These are phyloP conservation scores for Muscicapa striata DNA, from an alignment of 2,797 vertebrate species.

Conservation along the genomic window DNA sequence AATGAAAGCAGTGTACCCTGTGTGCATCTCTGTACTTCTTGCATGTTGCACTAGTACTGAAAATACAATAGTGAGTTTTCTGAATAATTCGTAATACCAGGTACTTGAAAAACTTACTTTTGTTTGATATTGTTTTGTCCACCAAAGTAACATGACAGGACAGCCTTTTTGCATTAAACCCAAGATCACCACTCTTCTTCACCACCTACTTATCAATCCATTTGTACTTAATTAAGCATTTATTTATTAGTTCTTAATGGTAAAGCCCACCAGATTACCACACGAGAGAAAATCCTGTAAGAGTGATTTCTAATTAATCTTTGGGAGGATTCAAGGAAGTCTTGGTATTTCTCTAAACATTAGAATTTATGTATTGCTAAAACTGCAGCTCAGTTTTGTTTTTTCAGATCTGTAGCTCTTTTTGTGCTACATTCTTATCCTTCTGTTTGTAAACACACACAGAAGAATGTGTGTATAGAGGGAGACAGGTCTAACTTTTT, in stretches of 20 bases:
- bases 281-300: constrained; percentile 78
- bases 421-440: background rate
- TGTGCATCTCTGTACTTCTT: background rate
- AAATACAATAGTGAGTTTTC: background rate
- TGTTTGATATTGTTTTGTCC: constrained; percentile 66
- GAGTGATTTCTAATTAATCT: constrained; percentile 77
- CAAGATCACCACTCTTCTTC: constrained; percentile 69
- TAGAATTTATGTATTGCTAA: constrained; percentile 69
- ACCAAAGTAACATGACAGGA: constrained; percentile 64
- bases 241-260: constrained; percentile 79
- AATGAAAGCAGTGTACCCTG: background rate
- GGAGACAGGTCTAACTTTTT: background rate
- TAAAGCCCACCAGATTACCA: constrained; percentile 74
- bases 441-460: background rate
- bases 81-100: constrained; percentile 31
- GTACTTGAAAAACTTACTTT: constrained; percentile 60
- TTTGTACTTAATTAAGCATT: constrained; percentile 77
- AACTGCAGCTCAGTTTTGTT: constrained; percentile 34
- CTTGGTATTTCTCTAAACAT: constrained; percentile 65
- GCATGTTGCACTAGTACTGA: background rate
- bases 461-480: background rate
- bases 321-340: constrained; percentile 71
- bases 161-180: constrained; percentile 65
- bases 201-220: constrained; percentile 59
- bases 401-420: constrained; percentile 18